phyloP scores from a whole-genome alignment of 2,113 vertebrate genomes.

The Equus quagga region DNA sequence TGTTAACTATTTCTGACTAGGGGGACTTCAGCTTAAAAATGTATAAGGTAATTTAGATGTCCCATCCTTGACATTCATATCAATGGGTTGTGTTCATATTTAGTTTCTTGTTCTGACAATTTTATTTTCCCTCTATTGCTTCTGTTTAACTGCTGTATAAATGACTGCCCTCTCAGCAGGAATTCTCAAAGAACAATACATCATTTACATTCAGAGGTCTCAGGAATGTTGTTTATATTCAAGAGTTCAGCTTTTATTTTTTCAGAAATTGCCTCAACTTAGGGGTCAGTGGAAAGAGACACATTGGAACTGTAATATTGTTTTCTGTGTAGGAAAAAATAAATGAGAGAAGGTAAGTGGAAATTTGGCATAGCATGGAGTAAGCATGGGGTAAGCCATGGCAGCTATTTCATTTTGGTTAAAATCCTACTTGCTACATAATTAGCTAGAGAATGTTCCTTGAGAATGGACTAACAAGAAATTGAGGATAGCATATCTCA shows the following conservation, averaged over 20 bases:
- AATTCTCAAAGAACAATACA: slow-evolving; percentile 46
- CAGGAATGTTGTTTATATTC: slow-evolving; percentile 55
- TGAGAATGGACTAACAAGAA: slow-evolving; percentile 29
- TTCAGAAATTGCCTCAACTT: slow-evolving; percentile 22
- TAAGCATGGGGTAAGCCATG: slow-evolving; percentile 6
- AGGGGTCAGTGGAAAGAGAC: slow-evolving; percentile 36
- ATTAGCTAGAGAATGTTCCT: slow-evolving; percentile 22
- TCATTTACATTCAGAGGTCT: background rate
- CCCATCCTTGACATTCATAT: background rate
- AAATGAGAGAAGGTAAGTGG: background rate
- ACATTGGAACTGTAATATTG: background rate
- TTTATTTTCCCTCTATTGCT: slow-evolving; percentile 22
- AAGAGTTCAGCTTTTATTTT: slow-evolving; percentile 52
- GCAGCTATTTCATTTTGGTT: slow-evolving; percentile 37
- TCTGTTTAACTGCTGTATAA: slow-evolving; percentile 14
- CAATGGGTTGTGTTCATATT: slow-evolving; percentile 21
- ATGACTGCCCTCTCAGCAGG: background rate
- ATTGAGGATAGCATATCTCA: background rate
- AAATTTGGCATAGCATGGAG: slow-evolving; percentile 46
- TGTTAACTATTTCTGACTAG: slow-evolving; percentile 21
- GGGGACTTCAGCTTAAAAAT: background rate
- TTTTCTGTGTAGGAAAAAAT: slow-evolving; percentile 17
- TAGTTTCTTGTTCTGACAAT: slow-evolving; percentile 5
- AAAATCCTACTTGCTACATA: slow-evolving; percentile 31
- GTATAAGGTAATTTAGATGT: background rate